Base-by-base conservation (phyloP, 2,113 vertebrate genomes). In the Notothenia coriiceps region DNA sequence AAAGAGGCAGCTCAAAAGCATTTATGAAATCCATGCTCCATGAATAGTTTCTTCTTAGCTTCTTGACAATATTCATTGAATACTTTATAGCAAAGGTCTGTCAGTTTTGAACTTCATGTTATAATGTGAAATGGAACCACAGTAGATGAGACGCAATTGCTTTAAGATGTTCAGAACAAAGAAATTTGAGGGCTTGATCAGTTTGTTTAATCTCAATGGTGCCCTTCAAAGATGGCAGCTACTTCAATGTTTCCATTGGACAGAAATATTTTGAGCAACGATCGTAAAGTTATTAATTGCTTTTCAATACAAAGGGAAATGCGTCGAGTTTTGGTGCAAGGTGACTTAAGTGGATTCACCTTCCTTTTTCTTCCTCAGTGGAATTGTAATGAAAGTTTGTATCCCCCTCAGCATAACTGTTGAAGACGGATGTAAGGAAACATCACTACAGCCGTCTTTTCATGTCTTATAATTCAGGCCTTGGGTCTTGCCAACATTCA, bases 171-270 rank as follows among this genome's bases (percentile, higher is more conserved):
- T 59, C 17, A 56, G 25, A 40, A 33, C 25, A 82, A 66, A 75
- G 51, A 49, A 2, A 12, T 43, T 62, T 71, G 10, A 65, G 70
- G 56, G 70, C 49, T 66, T 6, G 22, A 57, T 63, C 40, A 9
- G 33, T 44, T 50, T 65, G 40, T 72, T 51, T 35, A 10, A n/a
- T 29, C 46, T 79, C 29, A 67, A 43, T 9, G 18, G 25, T 43
- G 74, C 54, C 33, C 56, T 69, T 83, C 44, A 82, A 74, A 61
- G 60, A 51, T 2, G 25, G 74, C 17, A 56, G 60, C 51, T 35
- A 33, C 74, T 75, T 46, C 52, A 74, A n/a, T 10, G 61, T 15
- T 68, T 46, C 44, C 62, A 68, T 69, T 18, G 51, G 35, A 67
- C 52, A 29, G 20, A 17, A 65, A 71, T 62, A 62, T 18, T 44